Conservation (phyloP, 2,888 invertebrate genomes). For the Lepidocyrtinus sp. region DNA sequence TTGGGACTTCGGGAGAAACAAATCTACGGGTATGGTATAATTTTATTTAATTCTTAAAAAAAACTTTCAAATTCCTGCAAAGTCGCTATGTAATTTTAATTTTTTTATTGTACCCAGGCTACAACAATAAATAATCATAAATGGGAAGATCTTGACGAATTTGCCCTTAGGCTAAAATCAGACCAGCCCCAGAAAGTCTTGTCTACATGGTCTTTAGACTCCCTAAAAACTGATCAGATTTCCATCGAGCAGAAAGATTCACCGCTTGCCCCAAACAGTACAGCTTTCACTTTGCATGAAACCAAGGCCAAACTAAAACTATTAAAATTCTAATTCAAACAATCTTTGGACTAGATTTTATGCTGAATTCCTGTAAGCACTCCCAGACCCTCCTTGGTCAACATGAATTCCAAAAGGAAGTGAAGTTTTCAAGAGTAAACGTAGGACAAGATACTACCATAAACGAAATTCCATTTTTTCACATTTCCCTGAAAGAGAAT, state of each 20-base stretch:
- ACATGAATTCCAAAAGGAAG: conserved; percentile 37
- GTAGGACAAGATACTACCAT: conserved; percentile 26
- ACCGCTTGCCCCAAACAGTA: conserved; percentile 23
- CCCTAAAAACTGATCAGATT: conserved; percentile 23
- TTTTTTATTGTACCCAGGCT: conserved; percentile 27
- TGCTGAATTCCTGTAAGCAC: conserved; percentile 33
- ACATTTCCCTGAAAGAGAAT: conserved; percentile 52
- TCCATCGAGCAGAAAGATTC: background rate
- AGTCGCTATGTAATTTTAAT: background rate
- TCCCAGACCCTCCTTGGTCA: conserved; percentile 34
- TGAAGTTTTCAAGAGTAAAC: conserved; percentile 17
- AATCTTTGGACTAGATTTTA: conserved; percentile 40
- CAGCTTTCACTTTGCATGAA: background rate
- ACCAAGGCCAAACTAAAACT: background rate
- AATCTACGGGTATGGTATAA: conserved; percentile 28
- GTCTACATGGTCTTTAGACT: conserved; percentile 52
- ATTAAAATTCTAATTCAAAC: background rate
- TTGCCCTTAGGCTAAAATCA: conserved; percentile 29
- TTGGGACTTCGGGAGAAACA: background rate
- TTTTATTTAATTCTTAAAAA: background rate
- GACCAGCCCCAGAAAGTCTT: conserved; percentile 39
- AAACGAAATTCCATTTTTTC: conserved; percentile 56
- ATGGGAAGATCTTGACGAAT: conserved; percentile 37
- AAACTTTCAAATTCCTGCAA: too few species aligned
- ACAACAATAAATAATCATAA: conserved; percentile 35